These are phyloP conservation scores for Loripinus fragilis DNA, from an alignment of 2,888 invertebrate species.

Conservation along the genomic window DNA sequence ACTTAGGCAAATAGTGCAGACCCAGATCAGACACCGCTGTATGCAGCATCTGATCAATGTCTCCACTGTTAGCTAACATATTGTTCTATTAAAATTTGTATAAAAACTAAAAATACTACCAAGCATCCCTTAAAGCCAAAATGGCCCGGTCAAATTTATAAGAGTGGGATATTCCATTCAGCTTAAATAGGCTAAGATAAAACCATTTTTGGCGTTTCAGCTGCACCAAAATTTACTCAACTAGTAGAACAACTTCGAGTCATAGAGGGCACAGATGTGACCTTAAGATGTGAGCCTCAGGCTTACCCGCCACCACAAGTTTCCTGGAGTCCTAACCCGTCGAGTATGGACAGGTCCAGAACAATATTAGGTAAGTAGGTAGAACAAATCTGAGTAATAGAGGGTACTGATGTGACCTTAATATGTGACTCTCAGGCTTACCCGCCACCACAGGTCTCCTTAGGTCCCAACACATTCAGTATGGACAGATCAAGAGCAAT, in stretches of 20 bases:
- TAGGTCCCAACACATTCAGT: constrained; percentile 40
- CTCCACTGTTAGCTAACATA: too few species aligned
- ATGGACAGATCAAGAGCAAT: constrained; percentile 24
- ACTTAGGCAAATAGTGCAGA: too few species aligned
- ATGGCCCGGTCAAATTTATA: too few species aligned
- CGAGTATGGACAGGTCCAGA: constrained; percentile 19
- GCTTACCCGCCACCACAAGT: constrained; percentile 57
- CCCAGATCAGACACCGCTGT: too few species aligned
- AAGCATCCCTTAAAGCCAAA: too few species aligned
- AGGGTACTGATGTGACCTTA: constrained; percentile 53
- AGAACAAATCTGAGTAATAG: constrained; percentile 50
- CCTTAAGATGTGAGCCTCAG: constrained; percentile 47
- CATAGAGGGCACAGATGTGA: constrained; percentile 55
- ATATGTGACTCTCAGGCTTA: constrained; percentile 55
- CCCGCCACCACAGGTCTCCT: constrained; percentile 50
- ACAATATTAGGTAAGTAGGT: constrained; percentile 7
- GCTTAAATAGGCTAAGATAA: too few species aligned
- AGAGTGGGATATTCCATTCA: too few species aligned
- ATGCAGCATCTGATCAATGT: too few species aligned
- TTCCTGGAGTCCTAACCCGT: constrained; percentile 50
- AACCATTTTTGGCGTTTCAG: too few species aligned
- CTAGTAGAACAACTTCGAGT: constrained; percentile 45
- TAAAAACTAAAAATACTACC: too few species aligned
- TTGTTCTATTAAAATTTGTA: too few species aligned
- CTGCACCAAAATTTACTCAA: constrained; percentile 46